A percentile compares a stretch with the other conserved stretches of the same genome.
These are phyloP conservation scores for Amphipoea lucens DNA, from an alignment of 2,888 invertebrate species.

Conservation along the genomic window DNA sequence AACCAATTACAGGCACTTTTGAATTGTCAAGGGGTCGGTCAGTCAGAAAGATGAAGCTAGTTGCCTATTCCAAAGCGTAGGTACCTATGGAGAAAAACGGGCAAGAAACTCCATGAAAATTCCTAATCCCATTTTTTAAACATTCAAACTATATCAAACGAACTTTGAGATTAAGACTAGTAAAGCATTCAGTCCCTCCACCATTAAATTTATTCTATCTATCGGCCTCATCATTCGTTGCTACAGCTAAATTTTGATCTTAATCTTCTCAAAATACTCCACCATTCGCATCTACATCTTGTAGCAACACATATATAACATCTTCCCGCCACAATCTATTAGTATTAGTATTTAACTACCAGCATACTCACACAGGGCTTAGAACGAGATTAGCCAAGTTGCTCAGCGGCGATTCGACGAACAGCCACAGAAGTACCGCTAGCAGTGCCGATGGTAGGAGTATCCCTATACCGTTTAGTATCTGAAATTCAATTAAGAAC, in stretches of 20 bases:
- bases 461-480: slow-evolving; percentile 50
- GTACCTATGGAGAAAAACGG: too few species aligned
- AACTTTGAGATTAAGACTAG: not conserved
- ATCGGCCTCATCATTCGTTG: not conserved
- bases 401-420: slow-evolving; percentile 56
- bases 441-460: slow-evolving; percentile 28
- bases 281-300: not conserved
- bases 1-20: too few species aligned
- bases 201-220: not conserved
- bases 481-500: slow-evolving; percentile 58
- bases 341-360: slow-evolving; percentile 41
- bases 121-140: not conserved
- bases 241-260: not conserved
- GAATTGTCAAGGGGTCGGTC: too few species aligned
- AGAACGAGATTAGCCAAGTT: slow-evolving; percentile 62
- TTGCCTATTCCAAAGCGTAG: too few species aligned
- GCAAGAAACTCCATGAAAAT: too few species aligned
- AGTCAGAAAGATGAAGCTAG: too few species aligned
- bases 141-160: not conserved
- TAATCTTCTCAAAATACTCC: not conserved
- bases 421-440: slow-evolving; percentile 54
- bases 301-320: not conserved
- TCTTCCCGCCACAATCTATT: slow-evolving; percentile 32
- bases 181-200: not conserved
- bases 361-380: slow-evolving; percentile 50